These are phyloP conservation scores for Metacarcinus magister DNA, from an alignment of 2,888 invertebrate species.

Conservation along the genomic window DNA sequence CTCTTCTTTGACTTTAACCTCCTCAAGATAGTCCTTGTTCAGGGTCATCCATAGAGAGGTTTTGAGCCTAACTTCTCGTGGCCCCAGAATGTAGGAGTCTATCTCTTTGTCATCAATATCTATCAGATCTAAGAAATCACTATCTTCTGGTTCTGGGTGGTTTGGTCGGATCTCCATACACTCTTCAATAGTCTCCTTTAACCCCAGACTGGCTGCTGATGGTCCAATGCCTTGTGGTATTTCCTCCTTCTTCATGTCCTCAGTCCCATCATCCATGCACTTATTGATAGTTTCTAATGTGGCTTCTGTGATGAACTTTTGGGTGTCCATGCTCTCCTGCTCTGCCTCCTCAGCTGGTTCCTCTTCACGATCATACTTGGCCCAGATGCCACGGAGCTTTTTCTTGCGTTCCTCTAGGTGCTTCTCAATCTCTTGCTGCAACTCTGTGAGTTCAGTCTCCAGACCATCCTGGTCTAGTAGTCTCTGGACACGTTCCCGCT, in stretches of 20 bases:
- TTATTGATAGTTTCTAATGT: slow-evolving; percentile 86
- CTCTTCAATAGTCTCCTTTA: slow-evolving; percentile 84
- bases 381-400: slow-evolving; percentile 83
- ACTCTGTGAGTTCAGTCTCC: slow-evolving; percentile 88
- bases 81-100: slow-evolving; percentile 92
- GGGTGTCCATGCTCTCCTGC: slow-evolving; percentile 85
- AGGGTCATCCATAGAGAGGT: slow-evolving; percentile 93
- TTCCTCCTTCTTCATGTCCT: slow-evolving; percentile 65
- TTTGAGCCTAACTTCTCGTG: slow-evolving; percentile 92
- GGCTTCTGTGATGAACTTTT: slow-evolving; percentile 86
- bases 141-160: slow-evolving; percentile 83
- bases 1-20: slow-evolving; percentile 94
- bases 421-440: slow-evolving; percentile 94
- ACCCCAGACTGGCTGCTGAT: slow-evolving; percentile 84
- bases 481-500: slow-evolving; percentile 92
- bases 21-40: slow-evolving; percentile 94
- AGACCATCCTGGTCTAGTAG: slow-evolving; percentile 85
- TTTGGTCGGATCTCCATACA: slow-evolving; percentile 82
- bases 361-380: slow-evolving; percentile 81
- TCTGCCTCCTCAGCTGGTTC: slow-evolving; percentile 66
- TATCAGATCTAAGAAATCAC: slow-evolving; percentile 89
- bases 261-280: slow-evolving; percentile 81
- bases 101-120: slow-evolving; percentile 95
- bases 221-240: slow-evolving; percentile 82
- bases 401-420: slow-evolving; percentile 88